Evolutionary conservation across 2,797 vertebrate genomes (phyloP), one percentile per base, ranked within the genome.

Genomic region (Smutsia temminckii): DNA sequence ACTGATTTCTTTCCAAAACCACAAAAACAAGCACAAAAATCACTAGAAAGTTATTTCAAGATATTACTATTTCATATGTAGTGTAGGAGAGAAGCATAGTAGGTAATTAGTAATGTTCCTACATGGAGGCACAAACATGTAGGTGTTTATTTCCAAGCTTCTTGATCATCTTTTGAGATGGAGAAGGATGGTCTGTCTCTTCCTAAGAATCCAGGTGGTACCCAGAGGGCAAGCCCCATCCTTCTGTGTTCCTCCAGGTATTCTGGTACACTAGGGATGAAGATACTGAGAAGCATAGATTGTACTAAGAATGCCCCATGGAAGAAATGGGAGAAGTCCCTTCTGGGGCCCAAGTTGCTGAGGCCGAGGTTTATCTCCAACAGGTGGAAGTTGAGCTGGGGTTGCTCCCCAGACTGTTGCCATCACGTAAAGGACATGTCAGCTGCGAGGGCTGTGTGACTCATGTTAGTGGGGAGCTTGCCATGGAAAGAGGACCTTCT

Each of bases 251-350:
- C 64, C 17, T 17, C 46, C 10, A 12, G 3, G 6, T 32, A 2
- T 18, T 18, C 0, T 40, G 11, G 4, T 25, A 12, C 13, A 55
- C 3, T 32, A 37, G 27, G 11, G 16, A 63, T 49, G 55, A 69
- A 42, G 66, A 13, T 64, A n/a, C 6, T 5, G 29, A 94, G 40
- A 93, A 78, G 27, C 8, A 9, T 5, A 1, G 2, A 4, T 61
- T 84, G 34, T 75, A 32, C 10, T 40, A 14, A n/a, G 37, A 34
- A 77, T 21, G 17, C 0, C 11, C 18, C 2, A 0, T 8, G 14
- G 21, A n/a, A 64, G 46, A 40, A 5, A 17, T 6, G 0, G 1
- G 53, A 51, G n/a, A 59, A 10, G 6, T 49, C 3, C 11, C 51
- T 74, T 20, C 6, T 94, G 3, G 53, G 13, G 8, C 25, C 10